A percentile compares a stretch with the other conserved stretches of the same genome.
phyloP scores from a whole-genome alignment of 2,113 vertebrate species.

The Phyllostomus discolor region DNA sequence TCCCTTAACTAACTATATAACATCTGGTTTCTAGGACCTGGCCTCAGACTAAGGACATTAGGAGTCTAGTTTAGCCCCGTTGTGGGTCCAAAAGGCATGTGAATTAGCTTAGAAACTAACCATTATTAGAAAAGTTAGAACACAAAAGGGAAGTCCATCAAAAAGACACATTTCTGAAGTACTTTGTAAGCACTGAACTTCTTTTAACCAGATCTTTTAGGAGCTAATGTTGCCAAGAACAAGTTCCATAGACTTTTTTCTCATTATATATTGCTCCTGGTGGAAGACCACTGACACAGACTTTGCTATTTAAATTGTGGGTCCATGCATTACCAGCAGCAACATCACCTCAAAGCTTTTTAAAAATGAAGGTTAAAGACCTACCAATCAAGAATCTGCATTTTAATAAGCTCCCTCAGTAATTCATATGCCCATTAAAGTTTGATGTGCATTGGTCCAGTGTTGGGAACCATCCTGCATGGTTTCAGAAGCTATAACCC shows the following conservation, averaged over 20 bases:
- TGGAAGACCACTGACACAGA: neutral
- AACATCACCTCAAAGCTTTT: neutral
- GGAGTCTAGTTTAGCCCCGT: neutral
- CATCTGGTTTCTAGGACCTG: neutral
- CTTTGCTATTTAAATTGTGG: neutral
- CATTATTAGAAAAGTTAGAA: neutral
- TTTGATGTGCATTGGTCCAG: neutral
- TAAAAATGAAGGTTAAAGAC: neutral
- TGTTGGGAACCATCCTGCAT: too few relatives aligned
- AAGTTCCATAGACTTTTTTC: neutral
- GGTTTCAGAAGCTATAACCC: too few relatives aligned
- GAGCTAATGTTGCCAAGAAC: neutral
- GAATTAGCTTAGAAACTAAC: neutral
- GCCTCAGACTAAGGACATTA: neutral
- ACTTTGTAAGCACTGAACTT: neutral
- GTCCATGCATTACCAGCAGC: accelerated
- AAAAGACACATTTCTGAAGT: neutral
- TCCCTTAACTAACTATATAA: too few relatives aligned
- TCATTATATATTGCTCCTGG: neutral
- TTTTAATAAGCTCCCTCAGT: neutral
- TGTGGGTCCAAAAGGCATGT: neutral
- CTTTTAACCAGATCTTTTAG: neutral
- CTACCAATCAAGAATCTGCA: neutral
- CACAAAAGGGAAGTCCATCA: neutral
- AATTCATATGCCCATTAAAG: neutral